Conservation (phyloP, 2,113 vertebrate species). For the Eclectus roratus region DNA sequence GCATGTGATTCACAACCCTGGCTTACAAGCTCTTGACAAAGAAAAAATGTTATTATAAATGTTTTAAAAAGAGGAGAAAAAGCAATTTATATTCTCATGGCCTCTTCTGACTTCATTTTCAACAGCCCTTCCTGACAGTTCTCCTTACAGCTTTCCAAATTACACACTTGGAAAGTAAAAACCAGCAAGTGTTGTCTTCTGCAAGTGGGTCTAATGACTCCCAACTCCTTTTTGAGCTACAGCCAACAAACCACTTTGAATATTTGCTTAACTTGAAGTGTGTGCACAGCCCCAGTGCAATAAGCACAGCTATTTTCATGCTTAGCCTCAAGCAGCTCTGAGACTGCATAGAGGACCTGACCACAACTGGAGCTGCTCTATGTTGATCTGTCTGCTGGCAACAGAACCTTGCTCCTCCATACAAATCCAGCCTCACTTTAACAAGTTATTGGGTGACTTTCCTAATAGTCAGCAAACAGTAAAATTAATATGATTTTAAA, state of each 20-base stretch:
- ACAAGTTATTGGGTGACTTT: not conserved
- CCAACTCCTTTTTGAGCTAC: not conserved
- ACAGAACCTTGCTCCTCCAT: not conserved
- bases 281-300: not conserved
- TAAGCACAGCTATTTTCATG: not conserved
- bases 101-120: conserved; percentile 15
- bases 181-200: not conserved
- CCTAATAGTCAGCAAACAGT: not conserved
- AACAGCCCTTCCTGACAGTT: not conserved
- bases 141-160: not conserved
- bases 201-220: not conserved
- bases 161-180: not conserved
- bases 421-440: not conserved
- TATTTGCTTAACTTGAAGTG: not conserved
- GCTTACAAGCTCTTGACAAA: not conserved
- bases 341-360: not conserved
- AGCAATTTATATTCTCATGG: not conserved
- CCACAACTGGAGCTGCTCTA: not conserved
- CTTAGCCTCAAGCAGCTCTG: not conserved
- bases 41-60: not conserved
- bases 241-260: not conserved
- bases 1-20: not conserved
- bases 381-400: not conserved
- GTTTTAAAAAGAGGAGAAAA: not conserved
- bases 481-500: not conserved